Evolutionary conservation across 2,888 invertebrate genomes (phyloP).

Genomic region (Subacronicta megacephala): DNA sequence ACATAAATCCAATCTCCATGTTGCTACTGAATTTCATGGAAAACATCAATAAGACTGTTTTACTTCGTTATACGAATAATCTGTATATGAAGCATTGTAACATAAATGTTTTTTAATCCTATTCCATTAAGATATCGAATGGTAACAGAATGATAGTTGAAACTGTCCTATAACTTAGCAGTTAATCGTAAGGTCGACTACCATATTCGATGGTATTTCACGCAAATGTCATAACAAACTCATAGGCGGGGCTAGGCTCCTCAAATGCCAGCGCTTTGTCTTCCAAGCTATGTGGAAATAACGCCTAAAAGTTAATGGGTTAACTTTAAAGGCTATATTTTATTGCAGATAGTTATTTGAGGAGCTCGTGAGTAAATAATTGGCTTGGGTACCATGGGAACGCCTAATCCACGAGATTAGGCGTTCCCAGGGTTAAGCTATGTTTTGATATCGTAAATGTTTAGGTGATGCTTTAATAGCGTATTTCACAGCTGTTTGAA

Average conservation of each 20-base stretch:
- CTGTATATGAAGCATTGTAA: too few species aligned
- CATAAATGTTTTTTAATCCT: too few species aligned
- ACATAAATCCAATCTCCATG: too few species aligned
- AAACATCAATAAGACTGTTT: too few species aligned
- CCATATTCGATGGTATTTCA: slow-evolving; percentile 63
- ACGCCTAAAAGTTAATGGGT: slow-evolving; percentile 26
- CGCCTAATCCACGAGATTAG: too few species aligned
- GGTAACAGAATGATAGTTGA: slow-evolving; percentile 21
- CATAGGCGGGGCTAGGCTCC: slow-evolving; percentile 38
- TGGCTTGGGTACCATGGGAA: too few species aligned
- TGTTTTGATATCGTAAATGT: too few species aligned
- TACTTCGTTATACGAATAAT: too few species aligned
- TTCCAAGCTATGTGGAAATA: slow-evolving; percentile 18
- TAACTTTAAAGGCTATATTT: slow-evolving; percentile 12
- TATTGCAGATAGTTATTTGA: not conserved
- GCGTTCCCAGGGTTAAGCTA: too few species aligned
- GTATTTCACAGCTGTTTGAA: too few species aligned
- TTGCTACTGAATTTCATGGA: too few species aligned
- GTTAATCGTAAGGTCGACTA: slow-evolving; percentile 47
- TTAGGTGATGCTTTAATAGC: too few species aligned
- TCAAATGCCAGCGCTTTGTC: slow-evolving; percentile 58
- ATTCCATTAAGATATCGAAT: slow-evolving; percentile 1
- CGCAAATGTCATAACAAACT: slow-evolving; percentile 68
- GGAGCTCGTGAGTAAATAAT: not conserved
- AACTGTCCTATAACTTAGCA: slow-evolving; percentile 42